Percentiles rank a stretch among this genome's conserved stretches.
These are phyloP conservation scores for Spea bombifrons DNA, from an alignment of 2,113 vertebrate species.

Conservation along the genomic window DNA sequence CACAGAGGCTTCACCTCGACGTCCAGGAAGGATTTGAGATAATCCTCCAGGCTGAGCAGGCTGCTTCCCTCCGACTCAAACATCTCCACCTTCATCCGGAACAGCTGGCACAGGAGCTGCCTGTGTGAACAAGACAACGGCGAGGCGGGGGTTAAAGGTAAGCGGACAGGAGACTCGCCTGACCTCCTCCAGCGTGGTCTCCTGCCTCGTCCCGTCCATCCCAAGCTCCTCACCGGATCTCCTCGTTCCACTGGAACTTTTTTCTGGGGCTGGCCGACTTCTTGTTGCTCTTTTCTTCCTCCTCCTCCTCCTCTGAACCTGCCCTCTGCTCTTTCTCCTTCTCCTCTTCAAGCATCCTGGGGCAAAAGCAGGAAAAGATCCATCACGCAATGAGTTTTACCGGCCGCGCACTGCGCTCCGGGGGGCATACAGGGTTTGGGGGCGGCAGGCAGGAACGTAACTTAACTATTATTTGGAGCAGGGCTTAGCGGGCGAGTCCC, in stretches of 20 bases:
- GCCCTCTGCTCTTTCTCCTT: slow-evolving; percentile 74
- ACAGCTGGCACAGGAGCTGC: slow-evolving; percentile 76
- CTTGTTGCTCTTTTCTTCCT: slow-evolving; percentile 79
- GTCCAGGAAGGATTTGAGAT: slow-evolving; percentile 83
- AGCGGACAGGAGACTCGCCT: too few species aligned
- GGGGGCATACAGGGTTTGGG: too few species aligned
- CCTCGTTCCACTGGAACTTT: slow-evolving; percentile 89
- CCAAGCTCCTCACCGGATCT: slow-evolving; percentile 77
- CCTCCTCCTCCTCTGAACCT: slow-evolving; percentile 68
- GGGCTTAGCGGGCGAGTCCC: too few species aligned
- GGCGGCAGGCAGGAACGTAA: too few species aligned
- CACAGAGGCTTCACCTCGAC: slow-evolving; percentile 86
- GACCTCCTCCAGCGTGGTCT: too few species aligned
- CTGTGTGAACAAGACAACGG: slow-evolving; percentile 60
- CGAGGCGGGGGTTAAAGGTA: not conserved
- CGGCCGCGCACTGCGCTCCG: too few species aligned
- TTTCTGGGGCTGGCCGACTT: slow-evolving; percentile 78
- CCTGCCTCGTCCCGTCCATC: not conserved
- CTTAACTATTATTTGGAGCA: too few species aligned
- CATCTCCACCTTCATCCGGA: slow-evolving; percentile 77
- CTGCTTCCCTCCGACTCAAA: slow-evolving; percentile 71
- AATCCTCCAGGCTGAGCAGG: slow-evolving; percentile 77
- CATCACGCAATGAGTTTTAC: not conserved
- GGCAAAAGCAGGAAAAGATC: not conserved
- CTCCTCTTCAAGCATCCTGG: slow-evolving; percentile 79